Percentiles rank a stretch among this genome's conserved stretches.
Evolutionary conservation across 2,113 vertebrate genomes (phyloP).

Genomic region (Tachysurus vachellii): DNA sequence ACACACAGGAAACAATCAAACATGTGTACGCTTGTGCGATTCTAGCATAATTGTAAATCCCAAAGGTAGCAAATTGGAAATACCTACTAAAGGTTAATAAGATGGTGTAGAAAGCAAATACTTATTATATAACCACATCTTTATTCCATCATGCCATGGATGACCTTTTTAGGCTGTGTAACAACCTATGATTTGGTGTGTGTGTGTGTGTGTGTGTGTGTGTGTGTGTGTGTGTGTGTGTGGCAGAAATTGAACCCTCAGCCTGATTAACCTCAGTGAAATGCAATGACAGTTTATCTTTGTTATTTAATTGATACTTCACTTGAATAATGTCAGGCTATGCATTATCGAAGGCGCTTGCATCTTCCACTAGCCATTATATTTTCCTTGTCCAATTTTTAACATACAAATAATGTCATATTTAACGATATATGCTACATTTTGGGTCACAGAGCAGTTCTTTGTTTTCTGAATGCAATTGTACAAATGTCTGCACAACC

Average conservation of each 20-base stretch:
- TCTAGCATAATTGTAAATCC: conserved; percentile 14
- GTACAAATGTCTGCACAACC: conserved; percentile 18
- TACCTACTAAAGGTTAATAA: conserved; percentile 55
- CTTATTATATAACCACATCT: conserved; percentile 50
- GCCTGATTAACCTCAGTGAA: conserved; percentile 31
- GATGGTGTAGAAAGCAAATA: conserved; percentile 29
- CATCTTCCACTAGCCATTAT: neutral
- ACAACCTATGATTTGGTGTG: conserved; percentile 11
- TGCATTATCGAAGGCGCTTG: neutral
- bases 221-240: conserved; percentile 6
- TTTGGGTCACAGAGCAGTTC: neutral
- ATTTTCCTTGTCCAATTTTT: neutral
- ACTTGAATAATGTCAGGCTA: conserved; percentile 46
- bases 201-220: conserved; percentile 18
- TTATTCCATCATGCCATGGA: conserved; percentile 47
- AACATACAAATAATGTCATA: neutral
- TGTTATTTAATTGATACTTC: conserved; percentile 34
- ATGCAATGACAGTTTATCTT: conserved; percentile 25
- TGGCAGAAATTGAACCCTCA: neutral
- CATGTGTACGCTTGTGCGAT: neutral
- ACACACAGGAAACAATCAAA: neutral
- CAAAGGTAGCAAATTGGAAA: conserved; percentile 14
- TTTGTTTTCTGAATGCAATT: neutral
- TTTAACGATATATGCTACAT: conserved; percentile 2
- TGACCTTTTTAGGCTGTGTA: conserved; percentile 61